Evolutionary conservation across 64 coral and sea anemone species (phyloP).

Genomic region (Dendrophyllia cribrosa): DNA sequence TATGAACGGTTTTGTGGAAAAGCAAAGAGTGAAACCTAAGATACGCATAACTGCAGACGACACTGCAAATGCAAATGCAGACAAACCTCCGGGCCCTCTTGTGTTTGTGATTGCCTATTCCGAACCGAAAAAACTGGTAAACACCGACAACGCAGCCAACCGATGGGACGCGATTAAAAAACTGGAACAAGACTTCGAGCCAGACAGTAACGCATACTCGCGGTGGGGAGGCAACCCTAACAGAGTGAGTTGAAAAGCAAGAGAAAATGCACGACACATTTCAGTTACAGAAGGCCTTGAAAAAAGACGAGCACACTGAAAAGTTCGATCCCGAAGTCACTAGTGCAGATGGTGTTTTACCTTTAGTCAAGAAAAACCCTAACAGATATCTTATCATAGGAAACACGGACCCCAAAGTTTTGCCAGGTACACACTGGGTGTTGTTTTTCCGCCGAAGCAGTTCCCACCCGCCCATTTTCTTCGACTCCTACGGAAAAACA

Average conservation of each 20-base stretch:
- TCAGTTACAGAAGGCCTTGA: neutral
- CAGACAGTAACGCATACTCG: neutral
- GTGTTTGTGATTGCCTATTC: neutral
- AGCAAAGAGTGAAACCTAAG: no score
- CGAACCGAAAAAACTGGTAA: neutral
- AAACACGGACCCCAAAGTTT: neutral
- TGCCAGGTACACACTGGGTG: neutral
- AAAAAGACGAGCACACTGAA: neutral
- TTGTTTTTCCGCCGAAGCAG: neutral
- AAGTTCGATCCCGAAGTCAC: neutral
- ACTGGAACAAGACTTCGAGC: neutral
- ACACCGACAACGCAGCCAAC: neutral
- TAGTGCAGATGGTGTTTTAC: neutral
- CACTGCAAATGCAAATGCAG: neutral
- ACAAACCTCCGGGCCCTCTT: neutral
- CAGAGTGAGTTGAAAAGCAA: neutral
- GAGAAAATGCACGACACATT: neutral
- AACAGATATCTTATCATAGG: neutral
- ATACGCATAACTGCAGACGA: neutral
- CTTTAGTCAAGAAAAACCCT: neutral
- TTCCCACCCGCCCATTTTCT: neutral
- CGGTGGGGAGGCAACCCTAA: no score
- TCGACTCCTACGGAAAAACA: neutral
- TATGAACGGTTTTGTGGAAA: neutral
- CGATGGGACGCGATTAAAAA: neutral